phyloP scores from a whole-genome alignment of 2,113 vertebrate species.

The Promerops cafer region DNA sequence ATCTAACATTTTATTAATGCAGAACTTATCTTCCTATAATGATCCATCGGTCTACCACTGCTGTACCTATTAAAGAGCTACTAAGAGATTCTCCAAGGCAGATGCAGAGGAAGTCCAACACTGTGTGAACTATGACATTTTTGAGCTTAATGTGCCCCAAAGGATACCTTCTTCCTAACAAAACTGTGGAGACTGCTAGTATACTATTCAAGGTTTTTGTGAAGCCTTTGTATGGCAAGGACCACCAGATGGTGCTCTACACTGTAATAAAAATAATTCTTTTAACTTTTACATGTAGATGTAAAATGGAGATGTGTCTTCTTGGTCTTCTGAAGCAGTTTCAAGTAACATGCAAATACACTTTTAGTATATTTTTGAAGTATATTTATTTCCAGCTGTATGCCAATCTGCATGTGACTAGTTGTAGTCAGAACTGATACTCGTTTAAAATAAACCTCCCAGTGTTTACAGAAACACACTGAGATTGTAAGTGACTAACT shows the following conservation, averaged over 20 bases:
- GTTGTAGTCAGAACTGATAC: neutral
- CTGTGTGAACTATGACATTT: neutral
- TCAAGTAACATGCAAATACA: neutral
- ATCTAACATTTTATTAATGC: neutral
- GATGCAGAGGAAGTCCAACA: neutral
- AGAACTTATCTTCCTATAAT: neutral
- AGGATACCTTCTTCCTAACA: neutral
- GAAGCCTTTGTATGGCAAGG: neutral
- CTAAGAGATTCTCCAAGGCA: neutral
- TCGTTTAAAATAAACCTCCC: neutral
- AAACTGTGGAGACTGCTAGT: neutral
- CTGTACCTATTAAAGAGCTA: neutral
- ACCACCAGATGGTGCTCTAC: neutral
- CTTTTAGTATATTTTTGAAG: neutral
- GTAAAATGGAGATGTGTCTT: neutral
- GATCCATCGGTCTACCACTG: neutral
- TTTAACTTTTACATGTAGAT: neutral
- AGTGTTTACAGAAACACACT: neutral
- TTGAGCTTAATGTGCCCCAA: neutral
- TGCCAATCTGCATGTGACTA: neutral
- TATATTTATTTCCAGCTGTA: neutral
- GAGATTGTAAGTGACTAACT: neutral
- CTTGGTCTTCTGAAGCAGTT: neutral
- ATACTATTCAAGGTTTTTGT: neutral
- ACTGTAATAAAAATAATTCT: neutral